A percentile compares a stretch with the other conserved stretches of the same genome.
These are phyloP conservation scores for Betta splendens DNA, from an alignment of 2,797 vertebrate species.

Conservation along the genomic window DNA sequence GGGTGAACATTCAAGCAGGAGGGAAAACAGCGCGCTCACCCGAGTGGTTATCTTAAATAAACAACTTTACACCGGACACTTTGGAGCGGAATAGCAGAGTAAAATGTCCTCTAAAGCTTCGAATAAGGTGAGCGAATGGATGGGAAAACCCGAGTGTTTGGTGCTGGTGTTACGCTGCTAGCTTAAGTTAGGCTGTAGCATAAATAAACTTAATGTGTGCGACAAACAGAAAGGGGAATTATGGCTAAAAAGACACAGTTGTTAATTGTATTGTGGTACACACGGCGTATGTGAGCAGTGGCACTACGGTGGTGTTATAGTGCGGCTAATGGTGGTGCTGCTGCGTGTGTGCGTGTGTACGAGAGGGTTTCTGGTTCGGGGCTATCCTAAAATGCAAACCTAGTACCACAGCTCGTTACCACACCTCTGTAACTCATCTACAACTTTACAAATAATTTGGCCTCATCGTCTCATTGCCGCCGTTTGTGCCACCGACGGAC, in stretches of 20 bases:
- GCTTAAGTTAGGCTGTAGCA: no score
- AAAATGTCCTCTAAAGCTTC: conserved; percentile 92
- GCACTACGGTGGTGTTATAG: conserved; percentile 10
- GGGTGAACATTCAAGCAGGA: conserved; percentile 69
- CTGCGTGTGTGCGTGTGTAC: neutral
- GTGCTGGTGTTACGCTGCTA: conserved; percentile 10
- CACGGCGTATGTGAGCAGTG: neutral
- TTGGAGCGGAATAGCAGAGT: conserved; percentile 66
- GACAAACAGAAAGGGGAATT: conserved; percentile 20
- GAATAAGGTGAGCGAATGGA: conserved; percentile 86
- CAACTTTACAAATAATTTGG: neutral
- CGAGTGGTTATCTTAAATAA: conserved; percentile 56
- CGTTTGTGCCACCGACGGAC: conserved; percentile 1
- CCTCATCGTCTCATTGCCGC: neutral
- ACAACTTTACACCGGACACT: conserved; percentile 64
- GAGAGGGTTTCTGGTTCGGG: conserved; percentile 8
- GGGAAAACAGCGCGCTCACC: conserved; percentile 56
- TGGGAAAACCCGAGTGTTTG: conserved; percentile 19
- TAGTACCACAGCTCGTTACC: conserved; percentile 5
- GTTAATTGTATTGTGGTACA: neutral
- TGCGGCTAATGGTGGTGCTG: conserved; percentile 15
- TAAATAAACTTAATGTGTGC: conserved; percentile 5
- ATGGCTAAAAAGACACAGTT: neutral
- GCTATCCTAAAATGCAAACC: conserved; percentile 45
- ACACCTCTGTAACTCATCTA: conserved; percentile 25